Evolutionary conservation across 23 tunicate genomes (phyloP).

Genomic region (Diplosoma virens): DNA sequence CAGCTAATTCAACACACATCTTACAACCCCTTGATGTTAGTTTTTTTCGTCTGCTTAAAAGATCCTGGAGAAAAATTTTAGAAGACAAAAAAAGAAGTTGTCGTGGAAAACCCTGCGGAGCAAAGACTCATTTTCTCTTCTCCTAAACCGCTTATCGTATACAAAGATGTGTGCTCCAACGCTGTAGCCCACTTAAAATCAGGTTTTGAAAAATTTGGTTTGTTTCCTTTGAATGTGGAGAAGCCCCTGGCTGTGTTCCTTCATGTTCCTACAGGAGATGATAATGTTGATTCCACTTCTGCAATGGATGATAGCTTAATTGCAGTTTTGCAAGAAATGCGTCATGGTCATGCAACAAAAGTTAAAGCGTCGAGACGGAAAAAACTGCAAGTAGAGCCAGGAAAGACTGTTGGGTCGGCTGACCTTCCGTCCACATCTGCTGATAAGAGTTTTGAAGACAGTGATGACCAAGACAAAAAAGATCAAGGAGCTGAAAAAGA

Average conservation of each 20-base stretch:
- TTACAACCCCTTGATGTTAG: background rate
- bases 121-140: no score
- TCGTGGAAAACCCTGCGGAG: no score
- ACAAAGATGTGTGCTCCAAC: no score
- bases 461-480: background rate
- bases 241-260: background rate
- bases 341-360: background rate
- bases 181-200: background rate
- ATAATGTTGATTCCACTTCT: background rate
- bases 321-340: background rate
- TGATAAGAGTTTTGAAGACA: background rate
- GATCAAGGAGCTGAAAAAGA: no score
- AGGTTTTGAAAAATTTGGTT: background rate
- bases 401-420: background rate
- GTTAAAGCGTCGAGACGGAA: background rate
- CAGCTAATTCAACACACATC: background rate
- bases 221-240: background rate
- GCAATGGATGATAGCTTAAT: background rate
- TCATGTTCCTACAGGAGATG: background rate
- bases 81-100: background rate
- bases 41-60: background rate
- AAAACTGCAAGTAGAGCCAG: background rate
- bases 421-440: background rate
- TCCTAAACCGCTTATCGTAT: no score
- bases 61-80: constrained; percentile 3